phyloP scores from a whole-genome alignment of 2,888 invertebrate genomes.

The Ceratothoa steindachneri region DNA sequence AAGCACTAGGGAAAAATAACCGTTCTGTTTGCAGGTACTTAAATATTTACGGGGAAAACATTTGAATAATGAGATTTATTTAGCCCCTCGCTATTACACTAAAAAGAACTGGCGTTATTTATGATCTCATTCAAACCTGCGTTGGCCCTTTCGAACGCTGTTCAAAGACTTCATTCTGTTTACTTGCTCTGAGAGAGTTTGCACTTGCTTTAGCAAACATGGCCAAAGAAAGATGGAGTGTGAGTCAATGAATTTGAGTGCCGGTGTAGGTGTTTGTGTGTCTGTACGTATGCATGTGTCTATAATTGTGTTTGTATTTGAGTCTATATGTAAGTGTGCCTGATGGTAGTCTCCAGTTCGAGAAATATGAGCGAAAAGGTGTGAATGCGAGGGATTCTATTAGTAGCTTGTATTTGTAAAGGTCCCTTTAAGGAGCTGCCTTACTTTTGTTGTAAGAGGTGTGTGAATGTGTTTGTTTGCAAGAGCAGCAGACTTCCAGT shows the following conservation, averaged over 20 bases:
- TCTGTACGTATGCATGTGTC: conserved; percentile 9
- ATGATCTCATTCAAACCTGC: not conserved
- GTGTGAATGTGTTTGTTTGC: no score
- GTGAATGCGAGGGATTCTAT: no score
- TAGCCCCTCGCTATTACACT: not conserved
- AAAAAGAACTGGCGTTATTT: not conserved
- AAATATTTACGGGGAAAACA: not conserved
- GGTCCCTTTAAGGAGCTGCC: no score
- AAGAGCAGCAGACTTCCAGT: no score
- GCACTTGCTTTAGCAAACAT: not conserved
- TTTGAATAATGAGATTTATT: not conserved
- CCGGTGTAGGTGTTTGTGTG: conserved; percentile 8
- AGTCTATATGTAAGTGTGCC: not conserved
- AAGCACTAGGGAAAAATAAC: not conserved
- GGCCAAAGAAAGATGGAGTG: not conserved
- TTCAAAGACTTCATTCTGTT: not conserved
- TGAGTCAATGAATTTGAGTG: conserved; percentile 6
- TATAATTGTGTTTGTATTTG: conserved; percentile 7
- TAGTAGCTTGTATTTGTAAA: no score
- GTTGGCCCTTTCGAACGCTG: not conserved
- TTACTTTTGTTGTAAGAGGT: no score
- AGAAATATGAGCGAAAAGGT: no score
- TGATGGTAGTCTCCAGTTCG: no score
- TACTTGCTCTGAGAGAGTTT: not conserved
- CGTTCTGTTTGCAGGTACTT: not conserved